Percentiles rank a stretch among this genome's conserved stretches.
These are phyloP conservation scores for Achroia grisella DNA, from an alignment of 1,140 invertebrate genomes.

Conservation along the genomic window DNA sequence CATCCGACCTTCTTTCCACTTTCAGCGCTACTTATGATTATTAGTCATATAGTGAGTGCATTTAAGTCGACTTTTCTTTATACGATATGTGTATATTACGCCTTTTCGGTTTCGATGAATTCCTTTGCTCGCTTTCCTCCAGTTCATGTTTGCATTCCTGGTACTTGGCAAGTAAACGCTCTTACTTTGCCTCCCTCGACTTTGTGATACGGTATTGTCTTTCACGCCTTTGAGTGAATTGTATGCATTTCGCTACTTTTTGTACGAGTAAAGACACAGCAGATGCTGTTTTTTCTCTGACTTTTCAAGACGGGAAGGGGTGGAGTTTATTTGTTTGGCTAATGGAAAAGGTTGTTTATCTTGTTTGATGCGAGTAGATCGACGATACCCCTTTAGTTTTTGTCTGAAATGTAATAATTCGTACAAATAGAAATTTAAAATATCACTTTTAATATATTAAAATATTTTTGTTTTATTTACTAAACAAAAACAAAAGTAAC, in stretches of 20 bases:
- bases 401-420: background rate
- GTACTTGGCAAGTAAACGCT: slow-evolving; percentile 57
- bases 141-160: slow-evolving; percentile 53
- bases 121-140: slow-evolving; percentile 41
- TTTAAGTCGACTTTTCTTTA: slow-evolving; percentile 13
- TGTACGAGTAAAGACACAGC: slow-evolving; percentile 12
- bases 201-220: slow-evolving; percentile 58
- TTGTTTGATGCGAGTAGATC: background rate
- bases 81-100: background rate
- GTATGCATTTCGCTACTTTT: slow-evolving; percentile 31
- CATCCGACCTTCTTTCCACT: slow-evolving; percentile 38
- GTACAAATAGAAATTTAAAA: too few species aligned
- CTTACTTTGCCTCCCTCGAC: slow-evolving; percentile 52
- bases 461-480: too few species aligned
- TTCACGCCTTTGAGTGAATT: slow-evolving; percentile 46
- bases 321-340: background rate
- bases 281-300: background rate
- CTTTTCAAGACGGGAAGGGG: background rate
- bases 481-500: too few species aligned
- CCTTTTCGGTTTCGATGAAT: slow-evolving; percentile 5
- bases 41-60: background rate
- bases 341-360: background rate
- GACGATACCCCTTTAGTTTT: too few species aligned
- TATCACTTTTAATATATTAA: too few species aligned
- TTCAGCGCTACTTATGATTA: background rate